Conservation (phyloP, 2,113 vertebrate species). For the Albula goreensis region DNA sequence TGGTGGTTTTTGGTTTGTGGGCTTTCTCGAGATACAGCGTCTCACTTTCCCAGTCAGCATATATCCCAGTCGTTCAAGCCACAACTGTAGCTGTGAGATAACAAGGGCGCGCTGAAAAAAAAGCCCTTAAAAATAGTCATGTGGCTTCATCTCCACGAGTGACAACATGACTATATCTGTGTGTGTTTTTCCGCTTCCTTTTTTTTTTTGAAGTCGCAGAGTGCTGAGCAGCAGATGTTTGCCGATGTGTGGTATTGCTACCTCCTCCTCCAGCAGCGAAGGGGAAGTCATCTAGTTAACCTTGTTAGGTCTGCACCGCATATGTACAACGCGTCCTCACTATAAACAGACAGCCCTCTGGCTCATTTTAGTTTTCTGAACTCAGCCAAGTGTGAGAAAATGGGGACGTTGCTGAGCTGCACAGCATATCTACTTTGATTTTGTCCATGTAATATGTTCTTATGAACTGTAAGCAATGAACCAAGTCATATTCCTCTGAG, state of each 20-base stretch:
- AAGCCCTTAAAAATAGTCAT: slow-evolving; percentile 62
- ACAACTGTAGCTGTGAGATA: slow-evolving; percentile 63
- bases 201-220: slow-evolving; percentile 9
- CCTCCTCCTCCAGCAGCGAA: slow-evolving; percentile 36
- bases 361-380: slow-evolving; percentile 22
- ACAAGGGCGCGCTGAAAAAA: slow-evolving; percentile 47
- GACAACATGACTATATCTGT: slow-evolving; percentile 52
- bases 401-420: too few species aligned
- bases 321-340: slow-evolving; percentile 42
- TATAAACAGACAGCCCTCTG: slow-evolving; percentile 45
- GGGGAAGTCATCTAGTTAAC: slow-evolving; percentile 43
- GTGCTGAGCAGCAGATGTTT: not conserved
- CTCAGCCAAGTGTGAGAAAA: slow-evolving; percentile 12
- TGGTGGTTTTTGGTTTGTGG: slow-evolving; percentile 73
- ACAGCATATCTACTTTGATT: not conserved
- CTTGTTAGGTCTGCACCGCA: slow-evolving; percentile 53
- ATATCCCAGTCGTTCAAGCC: slow-evolving; percentile 68
- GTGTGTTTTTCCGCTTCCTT: slow-evolving; percentile 38
- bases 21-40: slow-evolving; percentile 64
- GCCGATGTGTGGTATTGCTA: slow-evolving; percentile 42
- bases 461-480: not conserved
- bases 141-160: slow-evolving; percentile 64
- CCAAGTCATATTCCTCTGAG: not conserved
- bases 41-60: slow-evolving; percentile 69
- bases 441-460: not conserved